Percentiles rank a stretch among this genome's conserved stretches.
Evolutionary conservation across 1,140 invertebrate species (phyloP).

Genomic region (Aleiodes sp.): DNA sequence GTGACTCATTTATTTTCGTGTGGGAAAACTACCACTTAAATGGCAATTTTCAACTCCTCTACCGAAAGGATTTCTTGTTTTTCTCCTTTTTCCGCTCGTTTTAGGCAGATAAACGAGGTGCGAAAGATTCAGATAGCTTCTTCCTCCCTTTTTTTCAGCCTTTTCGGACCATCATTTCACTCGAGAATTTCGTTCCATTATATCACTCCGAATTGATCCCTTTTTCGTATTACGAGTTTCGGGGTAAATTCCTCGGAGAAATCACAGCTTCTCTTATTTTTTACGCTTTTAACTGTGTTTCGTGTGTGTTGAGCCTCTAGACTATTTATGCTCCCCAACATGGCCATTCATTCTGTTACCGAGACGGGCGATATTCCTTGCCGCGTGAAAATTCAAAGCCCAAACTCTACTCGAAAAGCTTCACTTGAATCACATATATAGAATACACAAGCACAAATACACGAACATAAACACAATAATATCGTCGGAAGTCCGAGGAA

Average conservation of each 20-base stretch:
- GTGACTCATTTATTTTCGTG: not conserved
- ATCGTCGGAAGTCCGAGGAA: slow-evolving; percentile 21
- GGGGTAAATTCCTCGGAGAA: slow-evolving; percentile 15
- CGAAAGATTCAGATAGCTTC: not conserved
- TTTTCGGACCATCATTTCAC: not conserved
- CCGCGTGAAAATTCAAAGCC: slow-evolving; percentile 17
- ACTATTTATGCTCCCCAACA: slow-evolving; percentile 26
- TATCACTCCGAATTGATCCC: not conserved
- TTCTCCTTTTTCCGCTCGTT: not conserved
- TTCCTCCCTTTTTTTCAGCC: not conserved
- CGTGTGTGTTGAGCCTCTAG: not conserved
- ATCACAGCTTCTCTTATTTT: slow-evolving; percentile 24
- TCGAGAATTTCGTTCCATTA: not conserved
- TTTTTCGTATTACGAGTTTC: not conserved
- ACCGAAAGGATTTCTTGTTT: not conserved
- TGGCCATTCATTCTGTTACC: slow-evolving; percentile 25
- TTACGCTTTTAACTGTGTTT: not conserved
- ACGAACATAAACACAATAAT: not conserved
- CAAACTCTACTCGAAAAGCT: not conserved
- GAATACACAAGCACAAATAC: not conserved
- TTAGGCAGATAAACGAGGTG: slow-evolving; percentile 20
- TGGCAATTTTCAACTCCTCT: not conserved
- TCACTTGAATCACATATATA: too few relatives aligned
- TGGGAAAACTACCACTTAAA: slow-evolving; percentile 20
- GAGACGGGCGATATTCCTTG: not conserved